Conservation (phyloP, 1,140 invertebrate genomes). For the Panagrolaimus sp. region DNA sequence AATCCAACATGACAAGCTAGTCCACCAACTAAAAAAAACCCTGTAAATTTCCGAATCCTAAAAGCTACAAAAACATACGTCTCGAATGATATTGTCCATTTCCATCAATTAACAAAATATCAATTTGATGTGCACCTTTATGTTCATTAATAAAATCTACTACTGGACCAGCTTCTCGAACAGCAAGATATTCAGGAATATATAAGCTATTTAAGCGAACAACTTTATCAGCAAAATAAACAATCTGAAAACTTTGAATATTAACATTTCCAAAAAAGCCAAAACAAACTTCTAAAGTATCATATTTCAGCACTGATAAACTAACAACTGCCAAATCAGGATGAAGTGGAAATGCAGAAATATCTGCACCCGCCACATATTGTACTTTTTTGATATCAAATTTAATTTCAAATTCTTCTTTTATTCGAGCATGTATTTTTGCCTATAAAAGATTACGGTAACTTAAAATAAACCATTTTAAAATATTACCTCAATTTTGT, state of each 20-base stretch:
- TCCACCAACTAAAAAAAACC: constrained; percentile 34
- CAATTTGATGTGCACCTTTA: constrained; percentile 20
- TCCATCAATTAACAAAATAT: constrained; percentile 36
- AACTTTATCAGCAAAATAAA: constrained; percentile 27
- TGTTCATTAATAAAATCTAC: constrained; percentile 18
- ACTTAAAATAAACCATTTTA: not conserved
- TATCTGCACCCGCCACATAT: constrained; percentile 31
- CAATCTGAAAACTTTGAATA: constrained; percentile 19
- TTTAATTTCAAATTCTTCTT: not conserved
- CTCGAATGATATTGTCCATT: constrained; percentile 37
- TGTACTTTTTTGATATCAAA: constrained; percentile 6
- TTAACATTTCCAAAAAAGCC: not conserved
- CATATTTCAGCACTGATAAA: constrained; percentile 27
- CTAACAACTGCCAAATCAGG: constrained; percentile 24
- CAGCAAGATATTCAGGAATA: constrained; percentile 36
- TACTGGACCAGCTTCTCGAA: constrained; percentile 27
- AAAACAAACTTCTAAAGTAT: constrained; percentile 20
- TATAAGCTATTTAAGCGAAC: constrained; percentile 24
- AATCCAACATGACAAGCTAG: constrained; percentile 31
- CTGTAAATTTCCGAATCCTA: too few relatives aligned
- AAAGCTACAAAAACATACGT: too few relatives aligned
- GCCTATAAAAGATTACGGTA: not conserved
- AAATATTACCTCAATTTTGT: constrained; percentile 19
- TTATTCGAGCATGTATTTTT: not conserved
- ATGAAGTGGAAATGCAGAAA: constrained; percentile 22